Evolutionary conservation across 2,113 vertebrate genomes (phyloP).

Genomic region (Prunella himalayana): DNA sequence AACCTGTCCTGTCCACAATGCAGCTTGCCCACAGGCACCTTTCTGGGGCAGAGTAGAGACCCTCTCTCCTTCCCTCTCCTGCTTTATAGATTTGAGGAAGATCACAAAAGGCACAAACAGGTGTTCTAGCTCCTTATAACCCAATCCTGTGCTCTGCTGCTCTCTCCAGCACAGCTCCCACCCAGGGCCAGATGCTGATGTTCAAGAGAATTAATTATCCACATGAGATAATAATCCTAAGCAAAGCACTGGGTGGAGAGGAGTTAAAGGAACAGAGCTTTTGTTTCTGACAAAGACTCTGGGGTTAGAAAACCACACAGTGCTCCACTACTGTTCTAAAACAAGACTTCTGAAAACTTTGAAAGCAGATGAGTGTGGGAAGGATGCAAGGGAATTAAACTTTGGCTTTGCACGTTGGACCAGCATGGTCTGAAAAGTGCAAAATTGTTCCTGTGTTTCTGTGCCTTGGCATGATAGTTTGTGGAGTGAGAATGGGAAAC

Average conservation of each 20-base stretch:
- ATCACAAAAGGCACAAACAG: background rate
- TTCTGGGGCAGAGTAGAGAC: background rate
- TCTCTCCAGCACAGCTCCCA: background rate
- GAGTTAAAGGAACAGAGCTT: background rate
- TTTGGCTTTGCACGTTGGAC: background rate
- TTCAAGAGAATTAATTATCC: conserved; percentile 10
- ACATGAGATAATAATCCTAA: background rate
- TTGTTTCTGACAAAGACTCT: background rate
- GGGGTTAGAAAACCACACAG: background rate
- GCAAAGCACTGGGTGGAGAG: background rate
- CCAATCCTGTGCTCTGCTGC: background rate
- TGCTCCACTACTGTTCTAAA: background rate
- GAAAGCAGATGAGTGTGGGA: background rate
- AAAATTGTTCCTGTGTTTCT: background rate
- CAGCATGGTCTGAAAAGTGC: background rate
- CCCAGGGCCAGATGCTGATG: conserved; percentile 6
- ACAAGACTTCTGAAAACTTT: background rate
- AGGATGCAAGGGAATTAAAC: background rate
- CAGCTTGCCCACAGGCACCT: background rate
- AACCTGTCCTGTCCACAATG: background rate
- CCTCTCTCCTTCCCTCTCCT: background rate
- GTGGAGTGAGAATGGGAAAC: background rate
- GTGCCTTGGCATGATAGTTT: background rate
- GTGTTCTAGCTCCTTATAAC: background rate
- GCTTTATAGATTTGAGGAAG: background rate